Conservation (phyloP, 2,797 vertebrate genomes). For the Malurus splendens region DNA sequence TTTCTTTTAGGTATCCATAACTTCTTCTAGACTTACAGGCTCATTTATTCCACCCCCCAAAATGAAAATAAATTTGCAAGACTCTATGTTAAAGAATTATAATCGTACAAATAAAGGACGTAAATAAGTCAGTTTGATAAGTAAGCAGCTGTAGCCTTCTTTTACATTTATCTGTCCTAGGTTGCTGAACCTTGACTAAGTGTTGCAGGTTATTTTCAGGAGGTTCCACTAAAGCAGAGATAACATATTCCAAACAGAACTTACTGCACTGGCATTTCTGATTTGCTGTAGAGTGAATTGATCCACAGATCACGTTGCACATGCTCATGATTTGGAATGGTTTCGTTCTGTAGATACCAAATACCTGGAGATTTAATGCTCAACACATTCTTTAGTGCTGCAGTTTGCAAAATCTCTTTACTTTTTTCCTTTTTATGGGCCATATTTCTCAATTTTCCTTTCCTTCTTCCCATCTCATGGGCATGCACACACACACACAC, state of each 20-base stretch:
- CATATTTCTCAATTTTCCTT: not conserved
- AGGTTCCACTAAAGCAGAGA: constrained; percentile 15
- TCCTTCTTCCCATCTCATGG: not conserved
- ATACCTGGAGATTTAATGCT: constrained; percentile 30
- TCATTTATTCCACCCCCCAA: not conserved
- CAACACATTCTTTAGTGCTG: constrained; percentile 5
- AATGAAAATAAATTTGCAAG: not conserved
- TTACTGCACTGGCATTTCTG: not conserved
- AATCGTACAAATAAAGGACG: not conserved
- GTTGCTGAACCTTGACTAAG: constrained; percentile 6
- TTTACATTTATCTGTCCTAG: constrained; percentile 5
- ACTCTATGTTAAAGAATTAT: not conserved
- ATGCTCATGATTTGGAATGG: constrained; percentile 12
- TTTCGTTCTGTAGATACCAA: constrained; percentile 8
- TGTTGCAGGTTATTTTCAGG: constrained; percentile 10
- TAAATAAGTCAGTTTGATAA: constrained; percentile 6
- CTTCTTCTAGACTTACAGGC: not conserved
- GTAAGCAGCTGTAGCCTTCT: not conserved
- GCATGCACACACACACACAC: rapidly evolving
- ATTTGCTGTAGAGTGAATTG: constrained; percentile 16
- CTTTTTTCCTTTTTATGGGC: not conserved
- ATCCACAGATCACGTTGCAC: constrained; percentile 14
- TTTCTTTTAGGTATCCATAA: not conserved
- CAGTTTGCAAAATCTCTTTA: not conserved
- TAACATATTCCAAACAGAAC: constrained; percentile 26